Base-by-base conservation (phyloP, 2,797 vertebrate genomes). In the Coilia nasus region DNA sequence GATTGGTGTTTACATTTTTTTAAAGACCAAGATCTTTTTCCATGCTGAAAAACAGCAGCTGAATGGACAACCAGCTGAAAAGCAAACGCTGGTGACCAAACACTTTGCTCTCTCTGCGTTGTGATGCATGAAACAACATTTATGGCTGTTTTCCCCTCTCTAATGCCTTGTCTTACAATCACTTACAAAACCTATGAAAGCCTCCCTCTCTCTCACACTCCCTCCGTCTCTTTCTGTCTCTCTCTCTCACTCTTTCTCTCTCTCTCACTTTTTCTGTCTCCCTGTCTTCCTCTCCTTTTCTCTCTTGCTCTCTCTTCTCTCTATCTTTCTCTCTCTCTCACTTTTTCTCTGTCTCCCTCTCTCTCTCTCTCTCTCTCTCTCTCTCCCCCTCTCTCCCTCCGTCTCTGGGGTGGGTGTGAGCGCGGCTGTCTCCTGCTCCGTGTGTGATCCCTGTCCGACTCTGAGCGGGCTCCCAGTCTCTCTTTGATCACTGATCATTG, bases 401-500 rank as follows among this genome's bases (percentile, higher is more conserved):
- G 90, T 92, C 93, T 93, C 93, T 93, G 93, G 92, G 93, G 93
- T 94, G 92, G 91, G 91, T 92, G 92, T 44, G 31, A 21, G 71
- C 35, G 31, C 19, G 31, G 15, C 17, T 78, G 67, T 75, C 67
- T 75, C 35, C 11, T 78, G 35, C 71, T 44, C 31, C 19, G 71
- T 78, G 71, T 78, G 71, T 44, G 71, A 78, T 78, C 71, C 35
- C 31, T 19, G 35, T 44, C 71, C 71, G 71, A 41, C 19, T 35
- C 83, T 83, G 78, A 67, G 41, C 83, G 46, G 64, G 46, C 75
- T 81, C 44, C 82, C 35, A 31, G 78, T 81, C 81, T 88, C 31
- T 93, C 94, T 95, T 95, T 95, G 93, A 95, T 95, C 94, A 94
- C 90, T 93, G 94, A 91, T 95, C 94, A 94, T 94, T 95, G 93